Base-by-base conservation (phyloP, 2,797 vertebrate species). In the Phrynocephalus guinanensis region DNA sequence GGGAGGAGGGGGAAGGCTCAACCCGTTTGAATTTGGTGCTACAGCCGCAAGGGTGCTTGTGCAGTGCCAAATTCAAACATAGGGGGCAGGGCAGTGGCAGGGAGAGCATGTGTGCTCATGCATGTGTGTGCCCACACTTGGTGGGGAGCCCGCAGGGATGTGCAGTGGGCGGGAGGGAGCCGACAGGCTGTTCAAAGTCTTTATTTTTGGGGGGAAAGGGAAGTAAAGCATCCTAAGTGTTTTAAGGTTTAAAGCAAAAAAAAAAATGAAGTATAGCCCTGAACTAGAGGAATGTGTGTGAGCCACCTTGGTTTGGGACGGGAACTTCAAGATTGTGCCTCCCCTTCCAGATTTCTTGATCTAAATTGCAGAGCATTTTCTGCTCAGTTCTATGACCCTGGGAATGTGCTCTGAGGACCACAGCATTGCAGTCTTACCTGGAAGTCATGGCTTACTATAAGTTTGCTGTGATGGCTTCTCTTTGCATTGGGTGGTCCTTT, bases 181-280 rank as follows among this genome's bases (percentile, higher is more conserved):
- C 38, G 3, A 5, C 38, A 4, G 38, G 38, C 38, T 44, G 38
- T 44, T 44, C 38, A 3, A 44, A 5, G 38, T 44, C 38, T 90
- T 92, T 48, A 80, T 79, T 5, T 79, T 5, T 63, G 92, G 86
- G 67, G 85, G 84, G 91, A 93, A 86, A 13, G 44, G 90, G 87
- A 94, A 76, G 56, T 83, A 0, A 0, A 72, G 28, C n/a, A 85
- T 89, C 82, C 3, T 0, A 81, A 90, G 83, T 5, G 90, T 82
- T 93, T 85, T 89, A 16, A 10, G 44, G 84, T 68, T 90, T 2
- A 91, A 86, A 87, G 1, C 38, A 82, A 84, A 44, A 75, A 30
- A 80, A n/a, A n/a, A n/a, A n/a, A n/a, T n/a, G n/a, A n/a, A n/a
- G n/a, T n/a, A 44, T 3, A 44, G 38, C 38, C 38, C 38, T 44